These are phyloP conservation scores for Phaethornis superciliosus DNA, from an alignment of 2,113 vertebrate species.

Conservation along the genomic window DNA sequence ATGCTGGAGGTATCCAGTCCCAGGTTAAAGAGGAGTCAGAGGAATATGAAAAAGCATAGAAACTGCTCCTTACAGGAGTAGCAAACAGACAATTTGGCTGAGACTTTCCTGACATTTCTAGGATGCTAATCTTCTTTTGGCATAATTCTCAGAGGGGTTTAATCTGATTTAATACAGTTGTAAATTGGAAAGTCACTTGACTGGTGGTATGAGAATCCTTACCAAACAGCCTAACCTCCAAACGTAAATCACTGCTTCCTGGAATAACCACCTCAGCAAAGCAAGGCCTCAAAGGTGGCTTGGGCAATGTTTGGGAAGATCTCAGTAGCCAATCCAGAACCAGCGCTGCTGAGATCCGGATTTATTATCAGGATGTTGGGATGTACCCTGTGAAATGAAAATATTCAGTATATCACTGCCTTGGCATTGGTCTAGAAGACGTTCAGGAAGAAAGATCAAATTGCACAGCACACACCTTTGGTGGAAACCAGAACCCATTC, in stretches of 20 bases:
- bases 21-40: background rate
- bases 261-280: too few species aligned
- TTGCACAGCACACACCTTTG: background rate
- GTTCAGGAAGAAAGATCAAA: slow-evolving; percentile 18
- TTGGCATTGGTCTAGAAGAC: slow-evolving; percentile 32
- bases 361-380: too few species aligned
- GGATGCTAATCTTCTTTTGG: background rate
- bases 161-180: background rate
- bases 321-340: too few species aligned
- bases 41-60: background rate
- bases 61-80: background rate
- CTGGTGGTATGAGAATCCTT: background rate
- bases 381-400: too few species aligned
- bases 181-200: too few species aligned
- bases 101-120: background rate
- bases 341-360: too few species aligned
- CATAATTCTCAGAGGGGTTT: background rate
- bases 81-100: background rate
- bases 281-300: too few species aligned
- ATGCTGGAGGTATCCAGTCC: background rate
- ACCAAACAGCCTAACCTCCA: slow-evolving; percentile 6
- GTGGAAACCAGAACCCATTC: background rate
- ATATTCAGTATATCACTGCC: slow-evolving; percentile 37
- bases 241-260: too few species aligned
- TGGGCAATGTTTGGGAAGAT: too few species aligned